A percentile compares a stretch with the other conserved stretches of the same genome.
Conservation (phyloP, 2,113 vertebrate genomes). For the Caloenas nicobarica region DNA sequence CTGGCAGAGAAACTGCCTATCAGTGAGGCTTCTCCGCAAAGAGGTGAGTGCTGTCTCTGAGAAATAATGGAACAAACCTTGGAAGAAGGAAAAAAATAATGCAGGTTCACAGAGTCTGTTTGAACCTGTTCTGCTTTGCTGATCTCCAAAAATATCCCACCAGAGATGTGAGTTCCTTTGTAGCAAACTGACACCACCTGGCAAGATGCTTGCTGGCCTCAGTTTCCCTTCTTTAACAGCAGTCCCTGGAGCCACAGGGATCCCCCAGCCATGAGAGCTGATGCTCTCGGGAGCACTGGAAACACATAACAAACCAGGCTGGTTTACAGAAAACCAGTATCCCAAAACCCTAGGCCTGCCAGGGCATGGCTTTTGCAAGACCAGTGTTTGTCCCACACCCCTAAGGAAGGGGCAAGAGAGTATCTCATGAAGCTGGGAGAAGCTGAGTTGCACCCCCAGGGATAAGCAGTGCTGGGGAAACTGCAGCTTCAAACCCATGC, state of each 20-base stretch:
- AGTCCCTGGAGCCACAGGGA: background rate
- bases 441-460: background rate
- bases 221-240: constrained; percentile 29
- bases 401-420: background rate
- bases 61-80: background rate
- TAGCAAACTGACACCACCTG: background rate
- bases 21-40: background rate
- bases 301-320: background rate
- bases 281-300: background rate
- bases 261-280: background rate
- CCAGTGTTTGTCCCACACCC: background rate
- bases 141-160: constrained; percentile 5
- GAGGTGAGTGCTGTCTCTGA: background rate
- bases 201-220: background rate
- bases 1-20: background rate
- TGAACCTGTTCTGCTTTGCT: constrained; percentile 18
- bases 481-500: background rate
- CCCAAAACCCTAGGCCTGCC: background rate
- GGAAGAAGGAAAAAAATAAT: background rate
- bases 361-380: background rate
- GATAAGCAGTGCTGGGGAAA: background rate
- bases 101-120: background rate
- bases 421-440: background rate
- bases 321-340: background rate
- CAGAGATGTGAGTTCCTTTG: background rate